Conservation (phyloP, 2,113 vertebrate species). For the Eupsittula cactorum region DNA sequence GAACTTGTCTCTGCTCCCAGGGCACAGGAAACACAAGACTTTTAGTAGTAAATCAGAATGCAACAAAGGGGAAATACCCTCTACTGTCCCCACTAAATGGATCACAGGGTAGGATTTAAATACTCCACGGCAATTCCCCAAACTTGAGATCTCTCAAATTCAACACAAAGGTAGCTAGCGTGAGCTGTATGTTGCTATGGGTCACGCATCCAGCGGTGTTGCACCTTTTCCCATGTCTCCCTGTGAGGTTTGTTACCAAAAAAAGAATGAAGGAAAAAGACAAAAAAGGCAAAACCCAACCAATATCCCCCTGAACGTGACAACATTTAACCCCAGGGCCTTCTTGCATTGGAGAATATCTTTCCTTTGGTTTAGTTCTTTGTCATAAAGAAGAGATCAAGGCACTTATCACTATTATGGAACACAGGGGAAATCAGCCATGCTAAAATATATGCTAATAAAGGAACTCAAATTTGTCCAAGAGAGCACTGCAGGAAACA, state of each 20-base stretch:
- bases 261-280: not conserved
- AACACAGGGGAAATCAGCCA: constrained; percentile 75
- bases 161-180: not conserved
- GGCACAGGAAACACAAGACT: not conserved
- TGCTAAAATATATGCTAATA: constrained; percentile 75
- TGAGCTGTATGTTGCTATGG: not conserved
- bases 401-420: constrained; percentile 49
- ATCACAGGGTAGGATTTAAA: not conserved
- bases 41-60: not conserved
- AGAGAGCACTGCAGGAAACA: constrained; percentile 79
- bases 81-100: not conserved
- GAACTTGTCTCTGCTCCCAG: not conserved
- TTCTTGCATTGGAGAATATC: not conserved
- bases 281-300: not conserved
- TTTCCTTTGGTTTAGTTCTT: constrained; percentile 20
- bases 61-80: not conserved
- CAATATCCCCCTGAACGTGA: not conserved
- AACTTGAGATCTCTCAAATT: not conserved
- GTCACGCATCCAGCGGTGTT: not conserved
- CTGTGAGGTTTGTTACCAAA: not conserved
- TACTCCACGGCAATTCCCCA: not conserved
- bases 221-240: not conserved
- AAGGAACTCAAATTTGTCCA: constrained; percentile 75
- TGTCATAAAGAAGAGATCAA: constrained; percentile 45
- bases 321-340: constrained; percentile 38